These are phyloP conservation scores for Apodemus speciosus DNA, from an alignment of 2,113 vertebrate genomes.

Conservation along the genomic window DNA sequence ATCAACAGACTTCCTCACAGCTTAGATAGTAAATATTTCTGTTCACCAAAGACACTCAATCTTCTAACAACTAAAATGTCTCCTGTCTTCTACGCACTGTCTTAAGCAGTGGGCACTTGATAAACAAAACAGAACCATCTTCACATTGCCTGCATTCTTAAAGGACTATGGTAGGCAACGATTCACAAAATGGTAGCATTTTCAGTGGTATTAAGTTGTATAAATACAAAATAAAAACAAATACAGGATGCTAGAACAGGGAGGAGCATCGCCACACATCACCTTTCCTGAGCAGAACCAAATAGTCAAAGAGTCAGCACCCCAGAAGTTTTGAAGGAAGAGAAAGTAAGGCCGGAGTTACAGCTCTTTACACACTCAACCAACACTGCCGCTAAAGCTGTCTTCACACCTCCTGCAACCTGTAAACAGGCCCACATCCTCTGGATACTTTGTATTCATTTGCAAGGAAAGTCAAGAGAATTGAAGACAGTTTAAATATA, in stretches of 20 bases:
- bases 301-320: not conserved
- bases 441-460: not conserved
- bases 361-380: not conserved
- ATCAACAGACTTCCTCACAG: not conserved
- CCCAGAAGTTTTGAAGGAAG: not conserved
- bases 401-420: not conserved
- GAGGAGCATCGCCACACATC: not conserved
- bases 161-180: not conserved
- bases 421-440: not conserved
- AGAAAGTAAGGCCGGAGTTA: not conserved
- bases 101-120: not conserved
- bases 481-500: conserved; percentile 1
- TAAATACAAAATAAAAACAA: conserved; percentile 25
- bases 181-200: not conserved
- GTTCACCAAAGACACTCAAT: not conserved
- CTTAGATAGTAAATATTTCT: not conserved
- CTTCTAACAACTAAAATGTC: not conserved
- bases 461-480: conserved; percentile 2
- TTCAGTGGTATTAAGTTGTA: not conserved
- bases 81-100: not conserved
- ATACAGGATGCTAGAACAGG: not conserved
- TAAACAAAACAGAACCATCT: not conserved
- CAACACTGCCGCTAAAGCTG: not conserved
- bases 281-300: not conserved
- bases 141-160: not conserved